Evolutionary conservation across 2,888 invertebrate species (phyloP).

Genomic region (Ormyrus pomaceus): DNA sequence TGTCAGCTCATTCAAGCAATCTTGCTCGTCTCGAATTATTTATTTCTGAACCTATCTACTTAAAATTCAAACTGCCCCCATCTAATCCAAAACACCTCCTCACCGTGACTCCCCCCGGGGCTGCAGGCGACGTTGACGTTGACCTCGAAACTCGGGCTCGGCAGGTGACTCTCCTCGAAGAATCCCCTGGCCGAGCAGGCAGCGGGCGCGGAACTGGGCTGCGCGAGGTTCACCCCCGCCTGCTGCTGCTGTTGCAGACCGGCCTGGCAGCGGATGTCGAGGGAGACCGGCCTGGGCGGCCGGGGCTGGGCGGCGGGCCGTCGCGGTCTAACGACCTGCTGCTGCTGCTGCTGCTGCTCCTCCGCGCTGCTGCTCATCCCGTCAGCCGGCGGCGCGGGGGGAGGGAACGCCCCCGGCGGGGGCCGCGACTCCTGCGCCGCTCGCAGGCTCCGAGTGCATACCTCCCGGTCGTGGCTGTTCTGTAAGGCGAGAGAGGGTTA

Average conservation of each 20-base stretch:
- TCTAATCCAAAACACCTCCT: background rate
- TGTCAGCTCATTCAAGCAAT: too few species aligned
- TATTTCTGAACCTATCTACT: too few species aligned
- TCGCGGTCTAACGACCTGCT: conserved; percentile 39
- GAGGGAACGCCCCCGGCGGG: conserved; percentile 78
- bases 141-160: conserved; percentile 68
- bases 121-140: conserved; percentile 70
- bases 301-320: too few species aligned
- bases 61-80: too few species aligned
- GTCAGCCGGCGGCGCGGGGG: conserved; percentile 67
- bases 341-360: conserved; percentile 37
- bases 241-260: too few species aligned
- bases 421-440: conserved; percentile 71
- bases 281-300: too few species aligned
- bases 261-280: too few species aligned
- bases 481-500: conserved; percentile 59
- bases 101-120: conserved; percentile 68
- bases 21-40: too few species aligned
- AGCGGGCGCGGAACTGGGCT: conserved; percentile 65
- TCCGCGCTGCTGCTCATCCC: conserved; percentile 2
- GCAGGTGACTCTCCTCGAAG: conserved; percentile 63
- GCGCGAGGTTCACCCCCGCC: background rate
- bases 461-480: conserved; percentile 75
- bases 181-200: conserved; percentile 64
- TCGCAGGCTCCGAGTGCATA: conserved; percentile 71